These are phyloP conservation scores for Drosophila recens DNA, from an alignment of 2,888 invertebrate species.

Conservation along the genomic window DNA sequence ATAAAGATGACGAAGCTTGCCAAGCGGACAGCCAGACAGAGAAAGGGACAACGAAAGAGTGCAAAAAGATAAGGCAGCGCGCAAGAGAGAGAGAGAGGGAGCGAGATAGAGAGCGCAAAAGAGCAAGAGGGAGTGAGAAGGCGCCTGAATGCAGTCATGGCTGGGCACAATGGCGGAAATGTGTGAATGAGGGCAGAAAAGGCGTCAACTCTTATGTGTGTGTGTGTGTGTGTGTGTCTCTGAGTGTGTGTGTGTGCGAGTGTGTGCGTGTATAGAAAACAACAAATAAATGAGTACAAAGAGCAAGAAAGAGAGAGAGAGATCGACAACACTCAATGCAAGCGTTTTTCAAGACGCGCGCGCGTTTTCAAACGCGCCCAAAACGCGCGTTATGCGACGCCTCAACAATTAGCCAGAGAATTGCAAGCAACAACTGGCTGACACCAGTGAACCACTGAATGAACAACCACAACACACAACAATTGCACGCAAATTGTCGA, in stretches of 20 bases:
- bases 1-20: conserved; percentile 79
- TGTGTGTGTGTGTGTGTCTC: conserved; percentile 11
- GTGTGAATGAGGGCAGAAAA: conserved; percentile 74
- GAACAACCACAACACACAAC: conserved; percentile 3
- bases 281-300: neutral
- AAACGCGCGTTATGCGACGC: conserved; percentile 39
- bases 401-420: conserved; percentile 17
- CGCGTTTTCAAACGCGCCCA: conserved; percentile 59
- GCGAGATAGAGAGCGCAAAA: conserved; percentile 8
- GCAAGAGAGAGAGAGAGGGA: neutral
- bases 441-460: neutral
- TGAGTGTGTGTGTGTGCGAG: conserved; percentile 14
- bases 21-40: conserved; percentile 26
- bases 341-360: conserved; percentile 19
- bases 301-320: neutral
- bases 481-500: conserved; percentile 56
- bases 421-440: neutral
- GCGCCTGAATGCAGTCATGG: conserved; percentile 68
- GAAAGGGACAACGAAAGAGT: conserved; percentile 10
- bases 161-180: conserved; percentile 81
- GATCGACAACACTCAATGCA: conserved; percentile 6
- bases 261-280: conserved; percentile 11
- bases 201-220: conserved; percentile 45
- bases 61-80: neutral
- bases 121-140: conserved; percentile 37